Conservation (phyloP, 1,140 invertebrate species). For the Tetragonula clypearis region DNA sequence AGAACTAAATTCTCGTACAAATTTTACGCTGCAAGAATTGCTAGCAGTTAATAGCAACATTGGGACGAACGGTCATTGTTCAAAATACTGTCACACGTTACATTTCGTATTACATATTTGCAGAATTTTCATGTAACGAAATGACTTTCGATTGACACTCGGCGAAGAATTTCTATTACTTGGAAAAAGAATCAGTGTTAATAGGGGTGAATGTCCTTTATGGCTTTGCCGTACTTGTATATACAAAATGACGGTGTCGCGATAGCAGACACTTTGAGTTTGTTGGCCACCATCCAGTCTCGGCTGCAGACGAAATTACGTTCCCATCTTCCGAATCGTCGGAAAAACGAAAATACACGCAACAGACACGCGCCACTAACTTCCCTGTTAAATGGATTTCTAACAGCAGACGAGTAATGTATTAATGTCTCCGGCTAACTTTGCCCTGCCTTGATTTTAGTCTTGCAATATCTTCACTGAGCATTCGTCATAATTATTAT, state of each 20-base stretch:
- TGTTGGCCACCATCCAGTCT: conserved; percentile 74
- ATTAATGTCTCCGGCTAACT: conserved; percentile 30
- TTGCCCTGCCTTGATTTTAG: conserved; percentile 7
- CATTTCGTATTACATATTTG: neutral
- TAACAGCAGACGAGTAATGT: conserved; percentile 22
- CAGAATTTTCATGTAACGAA: neutral
- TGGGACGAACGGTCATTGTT: neutral
- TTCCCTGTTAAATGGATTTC: conserved; percentile 24
- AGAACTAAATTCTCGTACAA: neutral
- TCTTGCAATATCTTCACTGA: neutral
- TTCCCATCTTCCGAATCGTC: conserved; percentile 56
- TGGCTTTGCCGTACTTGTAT: neutral
- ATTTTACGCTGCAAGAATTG: neutral
- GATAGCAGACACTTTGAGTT: conserved; percentile 58
- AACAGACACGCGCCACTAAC: conserved; percentile 46
- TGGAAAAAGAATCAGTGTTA: neutral
- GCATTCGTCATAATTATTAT: neutral
- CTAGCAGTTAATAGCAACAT: neutral
- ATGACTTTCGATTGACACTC: no score
- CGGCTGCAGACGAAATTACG: conserved; percentile 58
- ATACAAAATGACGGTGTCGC: conserved; percentile 17
- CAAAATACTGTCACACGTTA: neutral
- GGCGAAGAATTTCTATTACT: neutral
- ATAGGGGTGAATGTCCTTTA: neutral
- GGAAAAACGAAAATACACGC: conserved; percentile 29